Conservation (phyloP, 2,113 vertebrate genomes). For the Limnothrissa miodon region DNA sequence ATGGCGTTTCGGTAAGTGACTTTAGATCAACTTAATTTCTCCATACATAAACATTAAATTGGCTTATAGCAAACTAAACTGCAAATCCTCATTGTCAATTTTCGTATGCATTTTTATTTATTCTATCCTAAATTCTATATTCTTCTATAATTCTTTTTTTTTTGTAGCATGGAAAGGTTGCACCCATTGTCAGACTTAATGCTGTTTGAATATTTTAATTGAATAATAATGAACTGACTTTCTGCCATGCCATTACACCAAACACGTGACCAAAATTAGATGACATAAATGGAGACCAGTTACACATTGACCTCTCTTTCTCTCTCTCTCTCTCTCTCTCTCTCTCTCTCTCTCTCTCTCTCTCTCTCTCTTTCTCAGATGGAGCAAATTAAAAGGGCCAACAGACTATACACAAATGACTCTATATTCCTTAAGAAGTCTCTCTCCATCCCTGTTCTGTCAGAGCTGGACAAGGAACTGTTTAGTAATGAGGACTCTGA, state of each 20-base stretch:
- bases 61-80: no score
- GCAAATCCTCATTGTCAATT: no score
- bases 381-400: constrained; percentile 91
- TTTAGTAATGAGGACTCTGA: constrained; percentile 47
- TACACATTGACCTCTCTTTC: neutral
- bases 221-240: neutral
- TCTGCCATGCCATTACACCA: neutral
- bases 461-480: constrained; percentile 48
- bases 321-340: neutral
- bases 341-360: neutral
- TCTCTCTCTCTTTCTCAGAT: constrained; percentile 66
- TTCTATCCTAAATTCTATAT: no score
- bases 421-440: constrained; percentile 88
- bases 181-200: neutral
- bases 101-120: no score
- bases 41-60: no score
- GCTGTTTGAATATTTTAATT: neutral
- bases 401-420: constrained; percentile 90
- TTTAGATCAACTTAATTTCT: neutral
- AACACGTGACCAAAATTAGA: neutral
- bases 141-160: no score
- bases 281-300: neutral
- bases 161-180: neutral
- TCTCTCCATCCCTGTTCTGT: constrained; percentile 78
- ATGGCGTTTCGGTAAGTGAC: constrained; percentile 84